Base-by-base conservation (phyloP, 1,140 invertebrate species). In the Nixonia krombeini region DNA sequence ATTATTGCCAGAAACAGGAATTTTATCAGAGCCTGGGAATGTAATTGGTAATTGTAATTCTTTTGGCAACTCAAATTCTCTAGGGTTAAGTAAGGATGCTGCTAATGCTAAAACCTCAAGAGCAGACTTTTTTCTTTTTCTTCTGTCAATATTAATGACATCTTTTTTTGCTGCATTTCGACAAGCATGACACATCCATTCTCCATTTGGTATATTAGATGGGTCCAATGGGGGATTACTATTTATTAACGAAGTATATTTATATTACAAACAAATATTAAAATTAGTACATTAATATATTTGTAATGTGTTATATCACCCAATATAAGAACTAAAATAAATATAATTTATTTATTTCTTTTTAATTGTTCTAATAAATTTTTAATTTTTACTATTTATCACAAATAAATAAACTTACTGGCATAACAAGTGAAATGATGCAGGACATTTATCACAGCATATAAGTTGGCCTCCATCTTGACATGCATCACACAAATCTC, bases 361-460 rank as follows among this genome's bases (percentile, higher is more conserved):
- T n/a, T n/a, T 21, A 21, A 21, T 21, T 21, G 21, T 21, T 21
- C 6, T 21, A 21, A 21, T 2, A 21, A 21, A 21, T 21, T 21
- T 21, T 21, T 21, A 21, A 3, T 21, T 21, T n/a, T n/a, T n/a
- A n/a, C 21, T 35, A 9, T 40, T 13, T 21, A 3, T 21, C 23
- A 15, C 17, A 57, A 26, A 26, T 26, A 50, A 35, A 35, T 25
- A 4, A 58, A 89, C 92, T 90, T 86, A 96, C 94, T 97, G 95
- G 89, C 96, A 98, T 44, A 91, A 89, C 35, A 97, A 87, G 86
- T 98, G 96, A 86, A 98, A 98, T 25, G 96, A 96, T 25, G 94
- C 94, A 25, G 96, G 95, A 79, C 96, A 98, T 63, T 91, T 90
- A 79, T 98, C 96, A 83, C 97, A 98, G 79, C 96, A 98, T 42